A percentile compares a stretch with the other conserved stretches of the same genome.
Evolutionary conservation across 1,140 invertebrate species (phyloP).

Genomic region (Diachasma alloeum): DNA sequence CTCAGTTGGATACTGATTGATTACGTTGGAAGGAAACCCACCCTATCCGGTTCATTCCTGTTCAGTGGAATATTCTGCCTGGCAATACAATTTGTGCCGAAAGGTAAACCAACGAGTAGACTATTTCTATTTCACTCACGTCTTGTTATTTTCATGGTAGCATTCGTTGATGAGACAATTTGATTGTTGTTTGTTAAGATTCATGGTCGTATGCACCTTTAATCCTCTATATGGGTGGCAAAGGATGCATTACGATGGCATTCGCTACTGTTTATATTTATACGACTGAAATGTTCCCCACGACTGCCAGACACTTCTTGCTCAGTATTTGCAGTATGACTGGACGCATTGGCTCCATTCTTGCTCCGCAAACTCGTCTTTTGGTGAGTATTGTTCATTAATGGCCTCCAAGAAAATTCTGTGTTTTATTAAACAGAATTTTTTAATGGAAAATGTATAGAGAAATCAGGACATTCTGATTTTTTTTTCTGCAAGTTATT

Average conservation of each 20-base stretch:
- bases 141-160: background rate
- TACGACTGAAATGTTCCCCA: constrained; percentile 79
- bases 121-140: background rate
- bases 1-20: constrained; percentile 72
- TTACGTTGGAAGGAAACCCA: constrained; percentile 70
- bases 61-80: constrained; percentile 66
- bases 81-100: constrained; percentile 50
- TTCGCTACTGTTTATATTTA: constrained; percentile 77
- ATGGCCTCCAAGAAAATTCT: too few species aligned
- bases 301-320: constrained; percentile 70
- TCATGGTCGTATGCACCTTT: constrained; percentile 56
- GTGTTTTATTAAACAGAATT: too few species aligned
- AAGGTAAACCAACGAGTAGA: constrained; percentile 34
- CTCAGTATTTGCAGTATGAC: constrained; percentile 76
- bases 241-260: constrained; percentile 75
- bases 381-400: constrained; percentile 63
- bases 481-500: too few species aligned
- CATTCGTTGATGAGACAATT: too few species aligned
- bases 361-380: constrained; percentile 74
- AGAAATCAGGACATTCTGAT: too few species aligned
- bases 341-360: constrained; percentile 73
- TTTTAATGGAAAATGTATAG: too few species aligned
- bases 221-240: constrained; percentile 74
- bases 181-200: constrained; percentile 27
- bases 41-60: constrained; percentile 69